Evolutionary conservation across 2,797 vertebrate species (phyloP).

Genomic region (Chelon auratus): DNA sequence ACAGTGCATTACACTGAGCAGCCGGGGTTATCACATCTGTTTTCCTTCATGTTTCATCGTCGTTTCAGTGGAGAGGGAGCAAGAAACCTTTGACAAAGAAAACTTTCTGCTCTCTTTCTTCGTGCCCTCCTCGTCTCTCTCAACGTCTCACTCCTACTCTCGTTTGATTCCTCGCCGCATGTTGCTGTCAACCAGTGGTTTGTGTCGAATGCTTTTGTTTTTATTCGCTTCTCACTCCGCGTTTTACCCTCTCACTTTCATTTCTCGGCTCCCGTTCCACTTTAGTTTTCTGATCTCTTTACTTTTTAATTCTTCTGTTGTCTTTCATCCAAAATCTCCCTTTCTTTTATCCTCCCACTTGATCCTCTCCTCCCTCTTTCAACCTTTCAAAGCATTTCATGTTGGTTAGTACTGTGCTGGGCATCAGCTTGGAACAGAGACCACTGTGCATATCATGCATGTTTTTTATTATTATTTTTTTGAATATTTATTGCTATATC

Average conservation of each 20-base stretch:
- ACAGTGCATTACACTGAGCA: slow-evolving; percentile 41
- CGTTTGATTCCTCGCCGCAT: slow-evolving; percentile 49
- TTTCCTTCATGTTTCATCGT: slow-evolving; percentile 54
- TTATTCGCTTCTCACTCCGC: not conserved
- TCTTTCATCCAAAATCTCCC: slow-evolving; percentile 2
- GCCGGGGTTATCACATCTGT: slow-evolving; percentile 56
- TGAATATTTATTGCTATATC: too few relatives aligned
- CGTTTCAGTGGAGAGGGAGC: slow-evolving; percentile 1
- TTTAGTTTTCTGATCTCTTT: slow-evolving; percentile 38
- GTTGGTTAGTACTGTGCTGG: too few relatives aligned
- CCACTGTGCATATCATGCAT: too few relatives aligned
- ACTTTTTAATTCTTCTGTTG: slow-evolving; percentile 38
- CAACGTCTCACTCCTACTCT: slow-evolving; percentile 39
- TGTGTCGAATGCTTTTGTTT: slow-evolving; percentile 28
- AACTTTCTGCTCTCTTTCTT: slow-evolving; percentile 17
- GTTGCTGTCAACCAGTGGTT: slow-evolving; percentile 55
- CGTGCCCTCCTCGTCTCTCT: not conserved
- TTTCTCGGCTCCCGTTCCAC: slow-evolving; percentile 26
- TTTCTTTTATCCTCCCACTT: not conserved
- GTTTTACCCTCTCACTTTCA: slow-evolving; percentile 26
- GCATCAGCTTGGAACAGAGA: too few relatives aligned
- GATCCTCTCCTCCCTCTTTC: slow-evolving; percentile 7
- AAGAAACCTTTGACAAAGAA: slow-evolving; percentile 17
- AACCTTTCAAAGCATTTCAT: too few relatives aligned
- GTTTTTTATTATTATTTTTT: too few relatives aligned